A percentile compares a stretch with the other conserved stretches of the same genome.
phyloP scores from a whole-genome alignment of 35 echinoderm and acorn worm genomes.

The Stichopus chloronotus region DNA sequence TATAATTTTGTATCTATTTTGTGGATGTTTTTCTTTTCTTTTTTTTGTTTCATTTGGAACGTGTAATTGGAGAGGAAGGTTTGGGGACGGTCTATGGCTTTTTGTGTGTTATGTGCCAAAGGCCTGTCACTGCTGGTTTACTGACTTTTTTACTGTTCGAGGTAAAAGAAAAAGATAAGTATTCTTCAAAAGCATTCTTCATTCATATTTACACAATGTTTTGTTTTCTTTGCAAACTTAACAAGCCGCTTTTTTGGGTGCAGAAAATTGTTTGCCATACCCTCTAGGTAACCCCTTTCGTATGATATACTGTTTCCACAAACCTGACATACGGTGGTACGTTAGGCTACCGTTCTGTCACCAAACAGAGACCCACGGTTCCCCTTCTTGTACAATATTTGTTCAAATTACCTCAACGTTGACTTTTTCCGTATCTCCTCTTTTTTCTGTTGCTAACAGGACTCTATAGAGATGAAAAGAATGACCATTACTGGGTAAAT shows the following conservation, averaged over 20 bases:
- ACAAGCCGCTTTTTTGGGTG: neutral
- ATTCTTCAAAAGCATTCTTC: neutral
- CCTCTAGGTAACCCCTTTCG: neutral
- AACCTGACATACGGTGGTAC: neutral
- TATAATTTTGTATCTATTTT: too few relatives aligned
- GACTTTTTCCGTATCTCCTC: slow-evolving; percentile 6
- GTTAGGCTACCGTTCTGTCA: neutral
- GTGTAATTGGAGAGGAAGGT: neutral
- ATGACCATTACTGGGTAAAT: neutral
- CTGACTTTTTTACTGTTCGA: neutral
- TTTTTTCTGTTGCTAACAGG: neutral
- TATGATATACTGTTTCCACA: neutral
- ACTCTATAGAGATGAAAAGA: neutral
- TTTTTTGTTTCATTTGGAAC: too few relatives aligned
- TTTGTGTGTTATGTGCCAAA: neutral
- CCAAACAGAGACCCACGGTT: neutral
- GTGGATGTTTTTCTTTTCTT: too few relatives aligned
- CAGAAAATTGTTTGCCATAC: neutral
- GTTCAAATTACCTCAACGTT: slow-evolving; percentile 41
- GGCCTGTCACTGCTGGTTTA: neutral
- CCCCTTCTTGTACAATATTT: slow-evolving; percentile 20
- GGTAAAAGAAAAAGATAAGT: neutral
- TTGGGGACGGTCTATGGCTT: neutral
- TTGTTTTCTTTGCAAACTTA: neutral
- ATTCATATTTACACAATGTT: neutral